These are phyloP conservation scores for Vanessa atalanta DNA, from an alignment of 1,140 invertebrate species.

Conservation along the genomic window DNA sequence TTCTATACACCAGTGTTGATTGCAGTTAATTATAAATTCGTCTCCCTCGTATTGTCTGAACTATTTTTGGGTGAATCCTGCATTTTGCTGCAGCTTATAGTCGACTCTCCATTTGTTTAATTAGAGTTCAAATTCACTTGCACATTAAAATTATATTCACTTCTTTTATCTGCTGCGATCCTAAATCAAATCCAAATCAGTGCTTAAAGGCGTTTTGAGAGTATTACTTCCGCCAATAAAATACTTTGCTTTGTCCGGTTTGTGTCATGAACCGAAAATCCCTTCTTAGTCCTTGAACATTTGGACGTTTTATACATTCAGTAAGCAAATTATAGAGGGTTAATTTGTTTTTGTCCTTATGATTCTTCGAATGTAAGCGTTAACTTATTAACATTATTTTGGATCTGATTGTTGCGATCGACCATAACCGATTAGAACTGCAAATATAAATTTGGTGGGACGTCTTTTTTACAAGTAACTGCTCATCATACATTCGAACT, in stretches of 20 bases:
- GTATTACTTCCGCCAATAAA: slow-evolving; percentile 75
- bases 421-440: too few species aligned
- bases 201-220: slow-evolving; percentile 64
- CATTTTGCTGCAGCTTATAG: neutral
- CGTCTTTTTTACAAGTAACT: too few species aligned
- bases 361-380: too few species aligned
- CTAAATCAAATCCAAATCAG: slow-evolving; percentile 75
- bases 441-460: too few species aligned
- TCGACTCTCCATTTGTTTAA: too few species aligned
- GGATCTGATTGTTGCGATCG: too few species aligned
- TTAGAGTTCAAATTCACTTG: slow-evolving; percentile 42
- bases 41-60: slow-evolving; percentile 72
- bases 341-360: too few species aligned
- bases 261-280: slow-evolving; percentile 47
- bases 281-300: slow-evolving; percentile 39
- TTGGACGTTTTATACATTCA: slow-evolving; percentile 4
- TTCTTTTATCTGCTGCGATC: slow-evolving; percentile 65
- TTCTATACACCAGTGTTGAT: slow-evolving; percentile 80
- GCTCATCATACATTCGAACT: too few species aligned
- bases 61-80: slow-evolving; percentile 55
- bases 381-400: too few species aligned
- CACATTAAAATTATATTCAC: slow-evolving; percentile 38
- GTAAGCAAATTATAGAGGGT: neutral
- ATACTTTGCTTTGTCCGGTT: slow-evolving; percentile 59
- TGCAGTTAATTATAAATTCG: slow-evolving; percentile 80